Percentiles rank a stretch among this genome's conserved stretches.
Conservation (phyloP, 2,888 invertebrate genomes). For the Lithodes maja region DNA sequence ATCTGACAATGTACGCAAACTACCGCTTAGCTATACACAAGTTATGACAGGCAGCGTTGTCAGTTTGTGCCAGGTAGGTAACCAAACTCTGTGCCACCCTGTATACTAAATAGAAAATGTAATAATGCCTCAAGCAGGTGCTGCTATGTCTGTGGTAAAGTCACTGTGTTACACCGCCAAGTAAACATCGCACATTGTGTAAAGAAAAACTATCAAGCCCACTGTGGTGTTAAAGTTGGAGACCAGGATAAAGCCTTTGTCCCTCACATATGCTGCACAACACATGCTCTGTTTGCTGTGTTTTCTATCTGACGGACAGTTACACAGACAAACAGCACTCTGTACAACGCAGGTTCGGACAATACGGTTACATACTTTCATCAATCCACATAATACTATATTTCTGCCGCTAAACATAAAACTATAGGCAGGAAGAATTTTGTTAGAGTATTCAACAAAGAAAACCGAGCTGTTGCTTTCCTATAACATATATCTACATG, state of each 20-base stretch:
- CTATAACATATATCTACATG: slow-evolving; percentile 20
- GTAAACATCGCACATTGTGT: slow-evolving; percentile 18
- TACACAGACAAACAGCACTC: slow-evolving; percentile 18
- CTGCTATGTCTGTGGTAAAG: slow-evolving; percentile 36
- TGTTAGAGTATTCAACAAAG: background rate
- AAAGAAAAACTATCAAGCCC: slow-evolving; percentile 29
- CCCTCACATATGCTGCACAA: slow-evolving; percentile 45
- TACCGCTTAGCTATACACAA: too few relatives aligned
- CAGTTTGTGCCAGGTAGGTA: too few relatives aligned
- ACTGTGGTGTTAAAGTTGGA: slow-evolving; percentile 47
- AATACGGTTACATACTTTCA: background rate
- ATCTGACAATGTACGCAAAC: too few relatives aligned
- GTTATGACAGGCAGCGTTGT: too few relatives aligned
- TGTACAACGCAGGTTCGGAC: background rate
- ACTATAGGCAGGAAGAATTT: slow-evolving; percentile 2
- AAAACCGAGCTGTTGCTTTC: background rate
- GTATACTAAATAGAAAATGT: background rate
- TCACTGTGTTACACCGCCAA: slow-evolving; percentile 12
- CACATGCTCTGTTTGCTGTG: slow-evolving; percentile 29
- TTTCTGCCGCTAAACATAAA: slow-evolving; percentile 33
- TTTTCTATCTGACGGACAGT: slow-evolving; percentile 45
- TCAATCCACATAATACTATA: slow-evolving; percentile 27
- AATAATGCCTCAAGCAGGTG: slow-evolving; percentile 28
- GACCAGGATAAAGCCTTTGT: slow-evolving; percentile 46
- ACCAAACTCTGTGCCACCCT: too few relatives aligned